Evolutionary conservation across 2,888 invertebrate genomes (phyloP).

Genomic region (Habrosyne pyritoides): DNA sequence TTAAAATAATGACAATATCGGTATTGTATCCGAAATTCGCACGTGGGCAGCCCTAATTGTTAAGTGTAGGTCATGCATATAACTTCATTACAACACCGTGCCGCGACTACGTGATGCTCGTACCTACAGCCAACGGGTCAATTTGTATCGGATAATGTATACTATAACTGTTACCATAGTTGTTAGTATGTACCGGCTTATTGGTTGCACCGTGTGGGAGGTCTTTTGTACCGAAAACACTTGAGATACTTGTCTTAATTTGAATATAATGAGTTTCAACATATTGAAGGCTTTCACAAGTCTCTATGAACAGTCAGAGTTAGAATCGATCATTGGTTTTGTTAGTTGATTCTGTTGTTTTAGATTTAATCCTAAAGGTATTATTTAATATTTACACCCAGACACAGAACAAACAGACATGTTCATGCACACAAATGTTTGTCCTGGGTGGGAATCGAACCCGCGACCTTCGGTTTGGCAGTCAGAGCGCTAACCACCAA

Average conservation of each 20-base stretch:
- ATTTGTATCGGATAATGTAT: constrained; percentile 25
- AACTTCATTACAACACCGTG: constrained; percentile 29
- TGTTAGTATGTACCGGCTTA: no score
- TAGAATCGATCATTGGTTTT: not conserved
- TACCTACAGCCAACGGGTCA: constrained; percentile 24
- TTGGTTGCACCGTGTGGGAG: not conserved
- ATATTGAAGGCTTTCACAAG: not conserved
- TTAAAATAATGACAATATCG: no score
- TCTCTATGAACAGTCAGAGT: not conserved
- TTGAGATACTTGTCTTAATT: not conserved
- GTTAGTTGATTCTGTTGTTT: not conserved
- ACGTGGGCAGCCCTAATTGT: not conserved
- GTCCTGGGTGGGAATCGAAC: no score
- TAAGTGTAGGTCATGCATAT: constrained; percentile 14
- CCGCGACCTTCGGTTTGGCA: no score
- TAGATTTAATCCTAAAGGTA: no score
- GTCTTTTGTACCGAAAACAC: not conserved
- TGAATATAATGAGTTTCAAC: constrained; percentile 1
- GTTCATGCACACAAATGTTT: no score
- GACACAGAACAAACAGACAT: no score
- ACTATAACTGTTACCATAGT: not conserved
- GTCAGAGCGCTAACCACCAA: no score
- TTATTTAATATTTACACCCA: no score
- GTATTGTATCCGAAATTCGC: not conserved
- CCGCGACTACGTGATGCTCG: constrained; percentile 32